Base-by-base conservation (phyloP, 2,113 vertebrate species). In the Salvelinus sp. region DNA sequence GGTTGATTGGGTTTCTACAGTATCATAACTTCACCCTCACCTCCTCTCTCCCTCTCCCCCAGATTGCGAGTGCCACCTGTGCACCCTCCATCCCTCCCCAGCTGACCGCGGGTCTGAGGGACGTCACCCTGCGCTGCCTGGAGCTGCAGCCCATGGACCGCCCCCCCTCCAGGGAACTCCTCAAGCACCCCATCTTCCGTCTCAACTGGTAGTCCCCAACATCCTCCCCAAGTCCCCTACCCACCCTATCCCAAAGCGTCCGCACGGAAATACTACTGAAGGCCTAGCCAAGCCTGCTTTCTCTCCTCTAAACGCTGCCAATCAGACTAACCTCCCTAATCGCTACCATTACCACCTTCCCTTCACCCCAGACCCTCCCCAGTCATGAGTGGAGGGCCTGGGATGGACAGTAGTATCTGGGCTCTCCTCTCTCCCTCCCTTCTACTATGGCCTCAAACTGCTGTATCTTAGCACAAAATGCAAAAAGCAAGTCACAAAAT, bases 21-120 rank as follows among this genome's bases (percentile, higher is more conserved):
- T 62, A 23, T 22, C 18, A n/a, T 62, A 1, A 62, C n/a, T 16
- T 22, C 58, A 9, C 58, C 6, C 58, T n/a, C 7, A 7, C 2
- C 2, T 14, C 20, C 58, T 62, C 58, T 22, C n/a, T 33, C 12
- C 63, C 23, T 44, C 38, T 33, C 12, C 63, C 23, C 7, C 85
- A 97, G 95, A 97, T 97, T 68, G 96, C 96, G 60, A 97, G 95
- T 78, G 94, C 96, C 47, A 97, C 95, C 65, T 95, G 94, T 30
- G 95, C 96, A 22, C 96, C 95, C 25, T 90, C 92, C 5, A 95
- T 97, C 84, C 96, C 95, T 12, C 85, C 93, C 1, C 94, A 96
- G 85, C 88, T 97, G 69, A 93, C 95, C 78, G 95, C 95, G 0
- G 95, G 95, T 14, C 89, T 97, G 79, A 94, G 93, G 67, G 96